A percentile compares a stretch with the other conserved stretches of the same genome.
Evolutionary conservation across 2,797 vertebrate genomes (phyloP).

Genomic region (Sorex maritimensis): DNA sequence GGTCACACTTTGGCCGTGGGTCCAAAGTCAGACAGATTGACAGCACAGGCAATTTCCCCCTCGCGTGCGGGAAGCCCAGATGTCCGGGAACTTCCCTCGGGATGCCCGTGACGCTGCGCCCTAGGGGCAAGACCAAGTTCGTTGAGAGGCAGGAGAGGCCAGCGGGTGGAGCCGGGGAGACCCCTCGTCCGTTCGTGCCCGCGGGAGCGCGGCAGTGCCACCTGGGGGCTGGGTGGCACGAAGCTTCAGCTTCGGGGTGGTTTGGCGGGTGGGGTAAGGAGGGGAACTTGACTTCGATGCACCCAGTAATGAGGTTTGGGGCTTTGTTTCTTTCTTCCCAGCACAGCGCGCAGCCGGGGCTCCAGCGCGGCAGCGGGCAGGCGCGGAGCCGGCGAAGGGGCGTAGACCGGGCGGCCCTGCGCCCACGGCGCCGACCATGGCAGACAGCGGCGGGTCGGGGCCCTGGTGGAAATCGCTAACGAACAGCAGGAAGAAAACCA

Average conservation of each 20-base stretch:
- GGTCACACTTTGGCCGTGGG: background rate
- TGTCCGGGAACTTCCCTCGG: fast-evolving
- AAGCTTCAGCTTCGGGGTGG: too few relatives aligned
- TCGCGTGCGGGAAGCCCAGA: background rate
- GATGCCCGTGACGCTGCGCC: background rate
- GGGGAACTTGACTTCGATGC: background rate
- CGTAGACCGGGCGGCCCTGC: background rate
- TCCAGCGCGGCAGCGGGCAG: background rate
- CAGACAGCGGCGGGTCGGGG: constrained; percentile 87
- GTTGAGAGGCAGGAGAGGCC: background rate
- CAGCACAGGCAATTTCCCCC: background rate
- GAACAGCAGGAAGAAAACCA: constrained; percentile 92
- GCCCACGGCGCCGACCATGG: constrained; percentile 87
- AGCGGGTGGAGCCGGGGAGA: background rate
- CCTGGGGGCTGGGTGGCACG: fast-evolving
- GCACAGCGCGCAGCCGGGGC: background rate
- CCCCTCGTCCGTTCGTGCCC: background rate
- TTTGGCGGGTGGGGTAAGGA: background rate
- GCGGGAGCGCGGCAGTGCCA: fast-evolving
- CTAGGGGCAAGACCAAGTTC: background rate
- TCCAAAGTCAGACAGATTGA: background rate
- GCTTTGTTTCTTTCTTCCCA: constrained; percentile 24
- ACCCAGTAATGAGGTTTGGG: constrained; percentile 16
- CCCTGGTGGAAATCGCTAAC: constrained; percentile 96
- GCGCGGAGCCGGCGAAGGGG: background rate